Percentiles rank a stretch among this genome's conserved stretches.
Conservation (phyloP, 53 echinoderm and acorn worm species). For the Hippasteria phrygiana region DNA sequence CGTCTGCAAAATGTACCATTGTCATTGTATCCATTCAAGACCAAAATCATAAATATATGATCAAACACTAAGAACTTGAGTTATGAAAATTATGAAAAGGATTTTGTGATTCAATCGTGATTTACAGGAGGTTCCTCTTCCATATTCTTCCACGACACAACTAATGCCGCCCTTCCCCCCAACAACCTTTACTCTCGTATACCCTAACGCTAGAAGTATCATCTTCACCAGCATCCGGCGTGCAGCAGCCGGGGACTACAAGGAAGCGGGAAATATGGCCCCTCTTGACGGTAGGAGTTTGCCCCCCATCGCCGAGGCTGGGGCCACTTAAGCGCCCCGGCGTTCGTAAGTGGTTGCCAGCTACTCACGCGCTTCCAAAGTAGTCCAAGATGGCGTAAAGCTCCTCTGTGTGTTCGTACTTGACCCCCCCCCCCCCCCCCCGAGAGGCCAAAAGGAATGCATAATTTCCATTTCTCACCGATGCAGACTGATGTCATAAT, state of each 20-base stretch:
- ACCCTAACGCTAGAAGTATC: constrained; percentile 61
- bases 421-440: constrained; percentile 49
- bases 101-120: no score
- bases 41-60: no score
- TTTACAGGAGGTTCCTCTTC: no score
- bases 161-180: background rate
- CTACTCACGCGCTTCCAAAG: constrained; percentile 22
- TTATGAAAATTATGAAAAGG: no score
- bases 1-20: no score
- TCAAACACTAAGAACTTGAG: no score
- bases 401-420: constrained; percentile 13
- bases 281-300: constrained; percentile 43
- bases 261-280: constrained; percentile 14
- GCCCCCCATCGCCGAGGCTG: constrained; percentile 23
- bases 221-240: constrained; percentile 61
- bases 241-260: constrained; percentile 5
- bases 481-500: background rate
- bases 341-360: constrained; percentile 37
- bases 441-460: constrained; percentile 36
- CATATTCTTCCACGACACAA: no score
- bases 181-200: background rate
- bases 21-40: no score
- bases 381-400: constrained; percentile 57
- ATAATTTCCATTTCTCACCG: constrained; percentile 23
- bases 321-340: constrained; percentile 32